These are phyloP conservation scores for Tinea trinotella DNA, from an alignment of 2,888 invertebrate genomes.

Conservation along the genomic window DNA sequence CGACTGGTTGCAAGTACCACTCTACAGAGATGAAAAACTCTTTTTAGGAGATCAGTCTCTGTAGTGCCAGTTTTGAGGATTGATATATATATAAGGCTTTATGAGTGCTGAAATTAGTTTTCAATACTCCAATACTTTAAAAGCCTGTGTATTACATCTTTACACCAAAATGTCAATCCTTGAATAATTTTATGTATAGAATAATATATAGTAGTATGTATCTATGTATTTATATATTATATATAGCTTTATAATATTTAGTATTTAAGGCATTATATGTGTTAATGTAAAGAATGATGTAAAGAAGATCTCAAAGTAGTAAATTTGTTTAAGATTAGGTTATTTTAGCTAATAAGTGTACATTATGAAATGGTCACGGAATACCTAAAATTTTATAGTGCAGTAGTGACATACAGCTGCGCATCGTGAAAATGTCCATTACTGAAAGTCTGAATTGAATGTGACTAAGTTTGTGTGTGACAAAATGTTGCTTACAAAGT, in stretches of 20 bases:
- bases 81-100: too few species aligned
- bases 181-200: too few species aligned
- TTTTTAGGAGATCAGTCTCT: neutral
- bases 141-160: too few species aligned
- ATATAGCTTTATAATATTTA: too few species aligned
- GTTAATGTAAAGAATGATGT: neutral
- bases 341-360: neutral
- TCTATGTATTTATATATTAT: too few species aligned
- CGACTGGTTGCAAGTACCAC: neutral
- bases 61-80: neutral
- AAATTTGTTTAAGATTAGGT: neutral
- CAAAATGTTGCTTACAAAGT: too few species aligned
- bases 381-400: neutral
- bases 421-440: neutral
- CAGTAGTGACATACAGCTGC: neutral
- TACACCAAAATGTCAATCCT: too few species aligned
- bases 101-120: too few species aligned
- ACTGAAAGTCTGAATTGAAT: neutral
- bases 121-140: too few species aligned
- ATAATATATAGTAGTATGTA: too few species aligned
- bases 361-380: neutral
- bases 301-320: slow-evolving; percentile 1
- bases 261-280: too few species aligned
- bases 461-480: too few species aligned
- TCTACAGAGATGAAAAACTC: neutral